Evolutionary conservation across 2,888 invertebrate genomes (phyloP), one percentile per base, ranked within the genome.

Genomic region (Cordylochernes scorpioides): DNA sequence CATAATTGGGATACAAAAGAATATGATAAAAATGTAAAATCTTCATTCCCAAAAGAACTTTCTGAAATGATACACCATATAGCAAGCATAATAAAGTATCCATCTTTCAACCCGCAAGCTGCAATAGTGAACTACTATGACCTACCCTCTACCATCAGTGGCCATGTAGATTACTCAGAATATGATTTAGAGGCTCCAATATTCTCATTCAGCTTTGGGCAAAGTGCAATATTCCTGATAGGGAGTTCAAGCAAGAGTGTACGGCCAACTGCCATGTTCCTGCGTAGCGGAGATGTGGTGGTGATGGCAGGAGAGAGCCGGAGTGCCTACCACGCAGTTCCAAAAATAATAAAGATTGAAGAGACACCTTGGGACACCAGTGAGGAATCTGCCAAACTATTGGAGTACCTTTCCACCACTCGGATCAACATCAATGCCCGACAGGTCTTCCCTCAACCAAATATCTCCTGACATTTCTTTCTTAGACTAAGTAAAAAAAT

Each of bases 1-100:
- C 88, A 97, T 54, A 70, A 97, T 51, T 97, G 97, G 94, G 70
- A 84, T 46, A 74, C 78, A 30, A 97, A 94, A 63, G 67, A 71
- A 57, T 57, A 42, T 25, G 12, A 30, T 6, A 29, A 37, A 3
- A 16, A 33, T 8, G 29, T 34, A 5, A 37, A 43, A 15, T 34
- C 41, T 8, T 30, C 31, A 3, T 33, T 52, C 19, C 52, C 52
- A 2, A 16, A 19, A n/a, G 29, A 33, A 17, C 25, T 43, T 6
- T 12, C 30, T 2, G 21, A 32, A 3, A 24, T 41, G 7, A 18
- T 26, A 17, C 15, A 28, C 13, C 30, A 35, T 16, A 17, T 41
- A 13, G 27, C 38, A 4, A 12, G 16, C 4, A 29, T 29, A 17
- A 12, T 41, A 17, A 27, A 30, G 10, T 35, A 34, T 22, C 3